phyloP scores from a whole-genome alignment of 2,797 vertebrate species.

The Catamblyrhynchus diadema region DNA sequence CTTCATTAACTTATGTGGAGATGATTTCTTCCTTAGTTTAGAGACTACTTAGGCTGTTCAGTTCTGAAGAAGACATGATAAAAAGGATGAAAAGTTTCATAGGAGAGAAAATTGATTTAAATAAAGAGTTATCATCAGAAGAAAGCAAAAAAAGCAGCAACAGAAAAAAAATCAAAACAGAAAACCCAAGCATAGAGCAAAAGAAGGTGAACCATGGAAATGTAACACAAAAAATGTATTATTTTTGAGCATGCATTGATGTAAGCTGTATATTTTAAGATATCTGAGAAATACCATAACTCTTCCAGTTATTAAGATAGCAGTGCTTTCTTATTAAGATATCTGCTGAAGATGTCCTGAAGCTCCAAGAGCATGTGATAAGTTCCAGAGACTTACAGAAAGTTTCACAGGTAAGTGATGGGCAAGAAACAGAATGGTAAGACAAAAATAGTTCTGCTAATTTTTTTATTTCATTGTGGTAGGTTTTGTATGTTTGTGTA shows the following conservation, averaged over 20 bases:
- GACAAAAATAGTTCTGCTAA: neutral
- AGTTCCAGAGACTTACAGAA: neutral
- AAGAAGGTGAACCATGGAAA: neutral
- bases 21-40: neutral
- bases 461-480: neutral
- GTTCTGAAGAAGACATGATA: neutral
- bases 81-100: neutral
- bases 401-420: neutral
- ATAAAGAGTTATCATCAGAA: neutral
- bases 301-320: neutral
- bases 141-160: neutral
- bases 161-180: neutral
- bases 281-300: neutral
- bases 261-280: neutral
- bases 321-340: neutral
- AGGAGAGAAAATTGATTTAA: neutral
- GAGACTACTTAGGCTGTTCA: neutral
- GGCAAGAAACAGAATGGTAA: neutral
- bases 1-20: neutral
- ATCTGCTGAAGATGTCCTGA: neutral
- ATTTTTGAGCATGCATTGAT: neutral
- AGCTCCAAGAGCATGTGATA: neutral
- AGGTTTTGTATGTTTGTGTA: rapidly evolving
- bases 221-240: neutral
- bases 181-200: neutral